phyloP scores from a whole-genome alignment of 2,888 invertebrate genomes.

The Hedychridium roseum region DNA sequence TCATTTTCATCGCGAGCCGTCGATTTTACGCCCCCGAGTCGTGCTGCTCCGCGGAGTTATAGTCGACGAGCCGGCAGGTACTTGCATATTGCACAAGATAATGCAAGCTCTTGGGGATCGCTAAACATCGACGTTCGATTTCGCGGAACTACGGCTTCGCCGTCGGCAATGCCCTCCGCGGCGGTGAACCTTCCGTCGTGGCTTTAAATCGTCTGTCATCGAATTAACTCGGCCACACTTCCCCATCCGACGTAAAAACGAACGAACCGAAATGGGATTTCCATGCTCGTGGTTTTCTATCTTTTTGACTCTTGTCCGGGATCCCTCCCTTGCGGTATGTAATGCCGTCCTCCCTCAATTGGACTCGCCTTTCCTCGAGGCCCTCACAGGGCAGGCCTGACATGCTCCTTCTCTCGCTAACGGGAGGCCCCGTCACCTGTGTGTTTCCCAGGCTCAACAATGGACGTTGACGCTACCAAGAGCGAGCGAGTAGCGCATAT shows the following conservation, averaged over 20 bases:
- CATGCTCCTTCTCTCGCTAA: constrained; percentile 42
- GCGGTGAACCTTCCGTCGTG: too few relatives aligned
- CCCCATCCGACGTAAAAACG: constrained; percentile 2
- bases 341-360: constrained; percentile 10
- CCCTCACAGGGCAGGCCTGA: constrained; percentile 22
- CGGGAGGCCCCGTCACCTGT: constrained; percentile 56
- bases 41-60: constrained; percentile 12
- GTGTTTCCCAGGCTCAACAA: constrained; percentile 61
- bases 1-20: constrained; percentile 6
- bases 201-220: constrained; percentile 9
- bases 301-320: background rate
- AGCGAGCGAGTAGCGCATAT: too few relatives aligned
- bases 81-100: constrained; percentile 34
- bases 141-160: constrained; percentile 10
- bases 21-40: background rate
- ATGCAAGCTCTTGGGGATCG: constrained; percentile 24
- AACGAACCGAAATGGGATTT: too few relatives aligned
- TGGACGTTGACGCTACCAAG: too few relatives aligned
- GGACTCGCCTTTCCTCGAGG: constrained; percentile 18
- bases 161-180: too few relatives aligned
- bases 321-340: constrained; percentile 10
- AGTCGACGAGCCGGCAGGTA: constrained; percentile 10
- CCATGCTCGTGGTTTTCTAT: too few relatives aligned
- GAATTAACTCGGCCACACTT: constrained; percentile 2
- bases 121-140: constrained; percentile 27